phyloP scores from a whole-genome alignment of 1,140 invertebrate genomes.

The Eumaeus atala region DNA sequence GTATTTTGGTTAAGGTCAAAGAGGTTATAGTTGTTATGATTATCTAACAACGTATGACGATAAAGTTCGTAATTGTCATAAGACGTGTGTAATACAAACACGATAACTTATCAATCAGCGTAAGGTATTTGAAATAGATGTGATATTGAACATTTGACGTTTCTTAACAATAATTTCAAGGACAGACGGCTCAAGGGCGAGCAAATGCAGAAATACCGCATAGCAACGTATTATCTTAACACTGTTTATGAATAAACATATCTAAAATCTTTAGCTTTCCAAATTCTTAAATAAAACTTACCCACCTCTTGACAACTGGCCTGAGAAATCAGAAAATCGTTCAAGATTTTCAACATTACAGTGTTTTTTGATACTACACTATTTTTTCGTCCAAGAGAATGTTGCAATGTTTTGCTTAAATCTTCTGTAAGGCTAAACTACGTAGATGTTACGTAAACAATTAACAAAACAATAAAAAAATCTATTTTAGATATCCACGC shows the following conservation, averaged over 20 bases:
- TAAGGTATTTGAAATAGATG: constrained; percentile 7
- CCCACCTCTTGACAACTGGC: constrained; percentile 78
- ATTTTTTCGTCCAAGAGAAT: constrained; percentile 35
- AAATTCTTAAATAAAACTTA: constrained; percentile 66
- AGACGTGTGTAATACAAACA: neutral
- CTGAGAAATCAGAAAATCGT: constrained; percentile 63
- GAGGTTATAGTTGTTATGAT: constrained; percentile 51
- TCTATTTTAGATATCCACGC: constrained; percentile 70
- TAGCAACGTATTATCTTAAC: constrained; percentile 24
- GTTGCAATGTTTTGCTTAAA: constrained; percentile 47
- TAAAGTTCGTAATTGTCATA: neutral
- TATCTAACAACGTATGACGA: constrained; percentile 44
- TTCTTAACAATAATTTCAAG: constrained; percentile 50
- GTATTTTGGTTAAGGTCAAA: constrained; percentile 43
- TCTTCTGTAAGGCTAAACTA: constrained; percentile 51
- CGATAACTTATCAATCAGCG: neutral
- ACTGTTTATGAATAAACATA: neutral
- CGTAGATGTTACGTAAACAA: constrained; percentile 60
- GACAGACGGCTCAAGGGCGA: constrained; percentile 55
- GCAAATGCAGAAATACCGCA: constrained; percentile 34
- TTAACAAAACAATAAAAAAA: constrained; percentile 58
- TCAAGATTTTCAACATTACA: constrained; percentile 73
- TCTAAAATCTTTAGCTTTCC: constrained; percentile 11
- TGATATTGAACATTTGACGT: constrained; percentile 32
- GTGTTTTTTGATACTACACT: constrained; percentile 57